Base-by-base conservation (phyloP, 2,888 invertebrate genomes). In the Pseudolycoriella hygida region DNA sequence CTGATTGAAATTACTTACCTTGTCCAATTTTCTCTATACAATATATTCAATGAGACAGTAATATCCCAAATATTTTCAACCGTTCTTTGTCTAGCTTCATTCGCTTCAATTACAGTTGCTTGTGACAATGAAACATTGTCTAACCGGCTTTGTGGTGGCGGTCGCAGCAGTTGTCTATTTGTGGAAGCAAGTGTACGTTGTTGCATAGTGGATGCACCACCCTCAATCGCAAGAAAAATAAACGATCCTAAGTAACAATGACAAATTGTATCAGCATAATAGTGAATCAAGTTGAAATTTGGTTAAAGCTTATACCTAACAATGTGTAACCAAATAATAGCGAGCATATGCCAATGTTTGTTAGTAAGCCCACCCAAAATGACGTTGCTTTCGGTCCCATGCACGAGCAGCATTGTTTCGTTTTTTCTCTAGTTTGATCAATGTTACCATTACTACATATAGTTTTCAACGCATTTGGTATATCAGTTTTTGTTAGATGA, bases 61-160 rank as follows among this genome's bases (percentile, higher is more conserved):
- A 89, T 83, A 61, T 88, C 82, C 90, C 90, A 90, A 58, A 92
- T 85, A 63, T 82, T 86, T 66, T 86, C 85, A 42, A 87, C 86
- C 12, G 86, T 83, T 56, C 70, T 70, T 40, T 73, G 72, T 40
- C 79, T 67, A 19, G 76, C 76, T 53, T 75, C 75, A 52, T 73
- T 59, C 44, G 64, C 63, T 54, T 64, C 64, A 52, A 60, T 58
- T 49, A 64, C 54, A 47, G 60, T 57, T 50, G 56, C 56, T 51
- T 57, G 58, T 39, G 60, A 57, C 53, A 60, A 53, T 53, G 60
- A 60, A 47, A 61, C 58, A 55, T 53, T 53, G 39, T 51, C 54
- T 62, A 52, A 50, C 52, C 47, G 47, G 48, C 50, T 64, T 61
- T 51, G 67, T 66, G 44, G 61, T 64, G 3, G 60, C 62, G 49